Evolutionary conservation across 2,888 invertebrate species (phyloP).

Genomic region (Drosophila cyrtoloma): DNA sequence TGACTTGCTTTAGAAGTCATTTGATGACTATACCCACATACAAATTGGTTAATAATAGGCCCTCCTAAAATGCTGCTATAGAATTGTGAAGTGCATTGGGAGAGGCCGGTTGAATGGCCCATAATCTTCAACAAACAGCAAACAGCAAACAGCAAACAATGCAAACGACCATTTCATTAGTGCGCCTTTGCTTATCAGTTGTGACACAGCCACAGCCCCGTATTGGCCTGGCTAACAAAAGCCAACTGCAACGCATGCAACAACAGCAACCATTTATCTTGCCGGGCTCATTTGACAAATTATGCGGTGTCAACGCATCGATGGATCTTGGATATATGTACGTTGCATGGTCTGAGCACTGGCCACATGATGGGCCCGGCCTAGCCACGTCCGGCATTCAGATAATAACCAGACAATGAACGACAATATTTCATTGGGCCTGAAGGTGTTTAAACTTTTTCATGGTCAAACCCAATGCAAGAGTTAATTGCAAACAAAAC

Average conservation of each 20-base stretch:
- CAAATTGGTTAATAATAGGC: constrained; percentile 9
- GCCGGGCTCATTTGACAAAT: constrained; percentile 66
- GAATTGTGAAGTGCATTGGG: constrained; percentile 13
- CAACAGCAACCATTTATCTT: constrained; percentile 60
- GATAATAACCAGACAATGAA: constrained; percentile 62
- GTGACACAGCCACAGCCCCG: constrained; percentile 1
- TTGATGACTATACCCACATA: constrained; percentile 7
- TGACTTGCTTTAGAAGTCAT: constrained; percentile 8
- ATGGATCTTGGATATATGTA: constrained; percentile 34
- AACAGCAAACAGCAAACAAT: constrained; percentile 29
- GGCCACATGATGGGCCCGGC: constrained; percentile 28
- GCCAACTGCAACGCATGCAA: constrained; percentile 47
- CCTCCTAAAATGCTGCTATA: constrained; percentile 69
- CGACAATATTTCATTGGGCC: constrained; percentile 51
- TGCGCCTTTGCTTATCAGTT: constrained; percentile 57
- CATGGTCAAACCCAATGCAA: constrained; percentile 66
- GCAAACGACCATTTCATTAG: constrained; percentile 63
- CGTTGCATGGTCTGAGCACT: not conserved
- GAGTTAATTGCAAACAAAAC: constrained; percentile 49
- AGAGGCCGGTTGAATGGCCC: constrained; percentile 52
- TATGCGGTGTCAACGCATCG: constrained; percentile 63
- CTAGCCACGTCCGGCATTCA: constrained; percentile 52
- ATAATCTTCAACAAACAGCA: constrained; percentile 42
- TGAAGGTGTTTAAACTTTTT: constrained; percentile 73
- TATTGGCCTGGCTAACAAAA: constrained; percentile 28